Percentiles rank a stretch among this genome's conserved stretches.
Evolutionary conservation across 2,113 vertebrate species (phyloP).

Genomic region (Daboia siamensis): DNA sequence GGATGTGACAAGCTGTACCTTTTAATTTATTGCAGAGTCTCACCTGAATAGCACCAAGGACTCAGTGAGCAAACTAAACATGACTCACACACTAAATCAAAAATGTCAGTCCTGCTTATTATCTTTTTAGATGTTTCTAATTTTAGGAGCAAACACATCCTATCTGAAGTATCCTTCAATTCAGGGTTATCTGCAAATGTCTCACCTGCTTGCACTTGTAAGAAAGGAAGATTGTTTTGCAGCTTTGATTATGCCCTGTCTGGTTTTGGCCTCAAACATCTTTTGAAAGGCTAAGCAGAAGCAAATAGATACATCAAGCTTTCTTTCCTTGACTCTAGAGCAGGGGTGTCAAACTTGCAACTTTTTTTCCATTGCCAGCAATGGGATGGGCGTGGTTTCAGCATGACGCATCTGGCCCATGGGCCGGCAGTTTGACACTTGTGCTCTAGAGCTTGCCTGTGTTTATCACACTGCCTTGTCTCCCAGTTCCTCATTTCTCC

Average conservation of each 20-base stretch:
- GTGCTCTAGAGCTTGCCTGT: neutral
- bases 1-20: conserved; percentile 11
- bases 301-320: neutral
- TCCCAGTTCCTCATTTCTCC: neutral
- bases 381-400: no score
- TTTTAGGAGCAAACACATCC: conserved; percentile 4
- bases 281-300: neutral
- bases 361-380: no score
- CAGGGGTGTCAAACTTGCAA: no score
- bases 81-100: conserved; percentile 16
- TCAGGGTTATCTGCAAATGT: neutral
- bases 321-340: neutral
- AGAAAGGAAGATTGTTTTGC: neutral
- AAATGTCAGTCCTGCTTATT: conserved; percentile 19
- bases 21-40: conserved; percentile 25
- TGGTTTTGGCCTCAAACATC: neutral
- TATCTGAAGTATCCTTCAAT: conserved; percentile 18
- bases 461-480: neutral
- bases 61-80: neutral
- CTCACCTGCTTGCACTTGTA: neutral
- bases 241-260: neutral
- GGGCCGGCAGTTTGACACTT: no score
- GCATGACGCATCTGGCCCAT: no score
- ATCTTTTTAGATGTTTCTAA: conserved; percentile 8
- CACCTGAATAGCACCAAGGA: conserved; percentile 8